Base-by-base conservation (phyloP, 1,140 invertebrate genomes). In the Vanessa atalanta region DNA sequence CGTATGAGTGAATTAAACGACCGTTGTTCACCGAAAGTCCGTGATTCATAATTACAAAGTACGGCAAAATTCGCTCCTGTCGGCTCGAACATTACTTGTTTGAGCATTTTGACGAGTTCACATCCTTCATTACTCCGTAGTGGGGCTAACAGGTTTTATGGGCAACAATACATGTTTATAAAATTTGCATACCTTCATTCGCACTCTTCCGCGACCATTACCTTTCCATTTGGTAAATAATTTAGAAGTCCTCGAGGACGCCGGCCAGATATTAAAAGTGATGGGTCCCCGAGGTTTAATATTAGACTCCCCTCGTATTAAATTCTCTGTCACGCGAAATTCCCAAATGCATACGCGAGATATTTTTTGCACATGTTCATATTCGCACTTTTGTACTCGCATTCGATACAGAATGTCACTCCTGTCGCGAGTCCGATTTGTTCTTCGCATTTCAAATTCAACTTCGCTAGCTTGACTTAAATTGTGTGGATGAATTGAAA, bases 361-460 rank as follows among this genome's bases (percentile, higher is more conserved):
- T 91, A 93, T 91, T 93, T 91, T 93, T 93, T 90, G 90, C 90
- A 93, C 90, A 93, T 93, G 90, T 93, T 93, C 90, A 86, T 88
- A 89, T 91, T 90, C 82, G 83, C 75, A 84, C 85, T 82, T 89
- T 91, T 93, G 87, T 89, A 77, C 70, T 76, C 76, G 69, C 79
- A 86, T 92, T 92, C 88, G 90, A 92, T 81, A 92, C 90, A 89
- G 90, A 90, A 90, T 91, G 88, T 86, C 86, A 86, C 75, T 82
- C 70, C 78, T 79, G 75, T 79, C 75, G 80, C 79, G 76, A 80
- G 85, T 83, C 76, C 76, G 77, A 87, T 85, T 87, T 83, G 77
- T 68, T 78, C 68, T 72, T 50, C 75, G 79, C 85, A 84, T 82
- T 84, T 76, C 70, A 75, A 82, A 82, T 77, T 43, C 67, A 55